phyloP scores from a whole-genome alignment of 2,888 invertebrate species.

The Acrobasis consociella region DNA sequence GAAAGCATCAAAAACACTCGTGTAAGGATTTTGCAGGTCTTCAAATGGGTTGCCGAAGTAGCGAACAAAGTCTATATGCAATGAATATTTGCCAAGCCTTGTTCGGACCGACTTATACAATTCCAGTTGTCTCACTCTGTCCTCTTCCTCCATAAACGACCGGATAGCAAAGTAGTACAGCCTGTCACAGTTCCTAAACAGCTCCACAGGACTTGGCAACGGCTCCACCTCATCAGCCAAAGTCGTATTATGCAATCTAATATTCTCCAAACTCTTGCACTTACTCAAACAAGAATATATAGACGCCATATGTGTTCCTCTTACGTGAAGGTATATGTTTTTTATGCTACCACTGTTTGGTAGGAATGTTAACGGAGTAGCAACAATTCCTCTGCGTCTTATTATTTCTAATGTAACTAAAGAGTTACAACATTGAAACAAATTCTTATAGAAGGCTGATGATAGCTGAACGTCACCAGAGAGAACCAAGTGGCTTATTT shows the following conservation, averaged over 20 bases:
- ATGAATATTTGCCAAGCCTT: not conserved
- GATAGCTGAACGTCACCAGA: not conserved
- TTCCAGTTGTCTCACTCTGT: not conserved
- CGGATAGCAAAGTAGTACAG: not conserved
- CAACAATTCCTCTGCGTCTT: not conserved
- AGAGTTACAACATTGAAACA: not conserved
- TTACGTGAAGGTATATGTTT: not conserved
- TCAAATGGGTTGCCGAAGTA: not conserved
- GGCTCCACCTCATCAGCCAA: not conserved
- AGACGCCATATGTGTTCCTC: not conserved
- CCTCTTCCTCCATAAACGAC: not conserved
- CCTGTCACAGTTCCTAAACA: not conserved
- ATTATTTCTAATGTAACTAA: not conserved
- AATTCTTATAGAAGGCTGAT: not conserved
- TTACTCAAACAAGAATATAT: not conserved
- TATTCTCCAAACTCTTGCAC: not conserved
- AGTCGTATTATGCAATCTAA: not conserved
- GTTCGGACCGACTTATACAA: not conserved
- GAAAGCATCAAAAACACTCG: not conserved
- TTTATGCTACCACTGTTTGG: not conserved
- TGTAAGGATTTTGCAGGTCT: not conserved
- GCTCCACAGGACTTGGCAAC: not conserved
- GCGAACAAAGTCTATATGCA: not conserved
- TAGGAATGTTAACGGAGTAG: not conserved
- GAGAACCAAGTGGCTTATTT: not conserved